These are phyloP conservation scores for Caerostris darwini DNA, from an alignment of 1,140 invertebrate genomes.

Conservation along the genomic window DNA sequence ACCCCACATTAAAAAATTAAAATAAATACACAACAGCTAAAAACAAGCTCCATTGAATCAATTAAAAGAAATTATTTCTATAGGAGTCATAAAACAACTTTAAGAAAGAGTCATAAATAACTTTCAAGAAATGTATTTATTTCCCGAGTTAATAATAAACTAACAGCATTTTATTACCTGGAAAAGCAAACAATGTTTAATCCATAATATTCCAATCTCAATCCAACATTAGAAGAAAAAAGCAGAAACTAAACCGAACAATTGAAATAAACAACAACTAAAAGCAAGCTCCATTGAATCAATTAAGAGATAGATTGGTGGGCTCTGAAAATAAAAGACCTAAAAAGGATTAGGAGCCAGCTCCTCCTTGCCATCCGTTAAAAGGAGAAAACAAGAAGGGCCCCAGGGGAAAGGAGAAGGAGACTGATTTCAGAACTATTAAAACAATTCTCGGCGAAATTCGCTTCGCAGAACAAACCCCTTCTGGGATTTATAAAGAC, in stretches of 20 bases:
- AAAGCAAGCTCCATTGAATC: slow-evolving; percentile 21
- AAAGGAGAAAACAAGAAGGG: background rate
- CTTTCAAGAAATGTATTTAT: background rate
- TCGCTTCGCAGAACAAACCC: background rate
- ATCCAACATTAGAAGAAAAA: background rate
- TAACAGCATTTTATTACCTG: background rate
- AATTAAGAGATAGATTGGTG: background rate
- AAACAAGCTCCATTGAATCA: background rate
- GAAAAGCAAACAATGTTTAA: background rate
- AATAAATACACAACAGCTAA: background rate
- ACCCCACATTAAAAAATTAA: too few relatives aligned
- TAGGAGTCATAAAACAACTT: background rate
- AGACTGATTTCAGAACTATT: slow-evolving; percentile 48
- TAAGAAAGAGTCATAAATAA: background rate
- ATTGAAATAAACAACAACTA: background rate
- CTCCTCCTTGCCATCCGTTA: background rate
- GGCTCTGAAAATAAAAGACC: slow-evolving; percentile 32
- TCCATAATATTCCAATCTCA: background rate
- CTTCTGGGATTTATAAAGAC: slow-evolving; percentile 13
- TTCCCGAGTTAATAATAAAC: background rate
- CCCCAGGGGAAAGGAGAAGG: too few relatives aligned
- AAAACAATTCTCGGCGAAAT: slow-evolving; percentile 50
- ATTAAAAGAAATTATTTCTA: background rate
- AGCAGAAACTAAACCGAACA: background rate
- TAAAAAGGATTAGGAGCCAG: slow-evolving; percentile 49